Evolutionary conservation across 2,888 invertebrate species (phyloP).

Genomic region (Scaptomyza reducta): DNA sequence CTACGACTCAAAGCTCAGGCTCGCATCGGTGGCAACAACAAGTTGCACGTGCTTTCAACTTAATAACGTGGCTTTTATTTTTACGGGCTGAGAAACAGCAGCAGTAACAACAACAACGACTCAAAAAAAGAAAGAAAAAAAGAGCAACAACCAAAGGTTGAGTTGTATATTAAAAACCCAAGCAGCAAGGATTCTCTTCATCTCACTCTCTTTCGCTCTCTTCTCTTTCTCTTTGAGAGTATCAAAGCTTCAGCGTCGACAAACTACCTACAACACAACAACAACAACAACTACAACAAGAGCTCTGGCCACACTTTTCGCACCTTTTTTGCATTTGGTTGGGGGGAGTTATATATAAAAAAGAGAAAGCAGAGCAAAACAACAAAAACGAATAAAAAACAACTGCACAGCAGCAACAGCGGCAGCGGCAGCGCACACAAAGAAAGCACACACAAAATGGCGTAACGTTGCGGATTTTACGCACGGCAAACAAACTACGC

Average conservation of each 20-base stretch:
- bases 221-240: slow-evolving; percentile 33
- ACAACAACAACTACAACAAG: slow-evolving; percentile 15
- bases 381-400: slow-evolving; percentile 4
- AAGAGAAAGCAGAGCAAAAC: slow-evolving; percentile 7
- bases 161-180: slow-evolving; percentile 56
- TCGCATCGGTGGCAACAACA: slow-evolving; percentile 62
- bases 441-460: slow-evolving; percentile 76
- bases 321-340: slow-evolving; percentile 76
- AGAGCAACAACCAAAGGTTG: slow-evolving; percentile 55
- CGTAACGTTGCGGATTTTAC: slow-evolving; percentile 79
- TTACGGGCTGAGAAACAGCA: slow-evolving; percentile 55
- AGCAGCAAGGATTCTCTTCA: slow-evolving; percentile 44
- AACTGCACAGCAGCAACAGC: neutral
- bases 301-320: slow-evolving; percentile 63
- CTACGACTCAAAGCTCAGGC: slow-evolving; percentile 21
- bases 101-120: slow-evolving; percentile 24
- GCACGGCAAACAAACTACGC: slow-evolving; percentile 79
- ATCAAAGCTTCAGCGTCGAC: slow-evolving; percentile 70
- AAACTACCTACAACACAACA: slow-evolving; percentile 51
- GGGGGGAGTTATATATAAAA: slow-evolving; percentile 42
- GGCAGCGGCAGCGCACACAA: slow-evolving; percentile 49
- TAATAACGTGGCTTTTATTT: slow-evolving; percentile 81
- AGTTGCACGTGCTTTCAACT: slow-evolving; percentile 80
- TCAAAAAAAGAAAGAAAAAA: slow-evolving; percentile 8
- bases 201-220: slow-evolving; percentile 12